phyloP scores from a whole-genome alignment of 1,140 invertebrate genomes.

The Tigriopus japonicus region DNA sequence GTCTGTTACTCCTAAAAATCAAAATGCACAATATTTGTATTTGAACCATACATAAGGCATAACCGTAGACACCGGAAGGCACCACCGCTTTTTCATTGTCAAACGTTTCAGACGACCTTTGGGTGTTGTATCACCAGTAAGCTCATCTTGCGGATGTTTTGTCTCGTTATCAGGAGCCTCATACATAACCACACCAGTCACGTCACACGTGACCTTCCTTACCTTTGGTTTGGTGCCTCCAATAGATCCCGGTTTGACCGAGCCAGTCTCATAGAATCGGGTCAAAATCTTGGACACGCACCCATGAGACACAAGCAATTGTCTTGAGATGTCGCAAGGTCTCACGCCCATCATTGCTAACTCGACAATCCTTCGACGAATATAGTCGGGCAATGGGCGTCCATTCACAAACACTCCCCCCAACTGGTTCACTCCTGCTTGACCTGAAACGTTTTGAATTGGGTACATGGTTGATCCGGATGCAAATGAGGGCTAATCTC shows the following conservation, averaged over 20 bases:
- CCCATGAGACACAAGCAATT: conserved; percentile 83
- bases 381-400: conserved; percentile 71
- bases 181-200: not conserved
- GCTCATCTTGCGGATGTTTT: not conserved
- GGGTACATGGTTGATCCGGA: too few species aligned
- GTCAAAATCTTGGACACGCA: conserved; percentile 84
- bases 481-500: too few species aligned
- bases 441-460: conserved; percentile 12
- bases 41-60: too few species aligned
- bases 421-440: conserved; percentile 35
- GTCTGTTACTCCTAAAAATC: too few species aligned
- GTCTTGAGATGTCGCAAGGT: conserved; percentile 84
- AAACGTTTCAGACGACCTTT: not conserved
- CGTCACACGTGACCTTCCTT: too few species aligned
- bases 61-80: too few species aligned
- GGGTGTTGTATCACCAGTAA: not conserved
- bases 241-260: conserved; percentile 72
- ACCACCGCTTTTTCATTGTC: too few species aligned
- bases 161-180: not conserved
- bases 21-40: too few species aligned
- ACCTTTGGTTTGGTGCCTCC: conserved; percentile 22
- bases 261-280: conserved; percentile 83
- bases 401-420: conserved; percentile 92
- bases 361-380: conserved; percentile 76
- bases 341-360: conserved; percentile 69